These are phyloP conservation scores for Folsomia candida DNA, from an alignment of 2,888 invertebrate genomes.

Conservation along the genomic window DNA sequence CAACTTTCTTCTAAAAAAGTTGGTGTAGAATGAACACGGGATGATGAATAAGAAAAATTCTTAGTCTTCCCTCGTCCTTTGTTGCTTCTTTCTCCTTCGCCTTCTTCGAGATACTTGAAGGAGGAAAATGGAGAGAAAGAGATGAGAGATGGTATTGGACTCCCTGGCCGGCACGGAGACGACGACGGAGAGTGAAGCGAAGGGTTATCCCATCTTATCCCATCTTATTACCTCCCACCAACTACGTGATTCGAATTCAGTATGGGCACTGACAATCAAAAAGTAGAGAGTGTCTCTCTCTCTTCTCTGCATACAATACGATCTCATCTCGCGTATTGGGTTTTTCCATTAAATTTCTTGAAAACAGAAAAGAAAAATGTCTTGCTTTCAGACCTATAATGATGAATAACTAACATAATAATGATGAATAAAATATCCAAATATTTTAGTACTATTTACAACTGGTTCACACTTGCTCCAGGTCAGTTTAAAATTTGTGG, in stretches of 20 bases:
- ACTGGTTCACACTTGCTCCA: too few species aligned
- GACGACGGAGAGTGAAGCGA: constrained; percentile 28
- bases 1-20: neutral
- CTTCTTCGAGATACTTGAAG: neutral
- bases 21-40: neutral
- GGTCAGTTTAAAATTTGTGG: too few species aligned
- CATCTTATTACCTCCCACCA: constrained; percentile 48
- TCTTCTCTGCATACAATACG: constrained; percentile 32
- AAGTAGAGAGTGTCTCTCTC: constrained; percentile 43
- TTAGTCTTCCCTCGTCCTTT: constrained; percentile 44
- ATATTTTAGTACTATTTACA: too few species aligned
- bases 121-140: too few species aligned
- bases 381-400: neutral
- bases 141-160: neutral
- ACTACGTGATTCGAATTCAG: constrained; percentile 51
- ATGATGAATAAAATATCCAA: too few species aligned
- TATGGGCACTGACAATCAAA: constrained; percentile 47
- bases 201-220: constrained; percentile 45
- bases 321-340: constrained; percentile 20
- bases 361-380: too few species aligned
- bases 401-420: too few species aligned
- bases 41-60: constrained; percentile 22
- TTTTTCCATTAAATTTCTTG: constrained; percentile 1
- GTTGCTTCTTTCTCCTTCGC: constrained; percentile 12
- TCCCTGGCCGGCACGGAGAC: neutral